These are phyloP conservation scores for Craseonycteris thonglongyai DNA, from an alignment of 2,113 vertebrate species.

Conservation along the genomic window DNA sequence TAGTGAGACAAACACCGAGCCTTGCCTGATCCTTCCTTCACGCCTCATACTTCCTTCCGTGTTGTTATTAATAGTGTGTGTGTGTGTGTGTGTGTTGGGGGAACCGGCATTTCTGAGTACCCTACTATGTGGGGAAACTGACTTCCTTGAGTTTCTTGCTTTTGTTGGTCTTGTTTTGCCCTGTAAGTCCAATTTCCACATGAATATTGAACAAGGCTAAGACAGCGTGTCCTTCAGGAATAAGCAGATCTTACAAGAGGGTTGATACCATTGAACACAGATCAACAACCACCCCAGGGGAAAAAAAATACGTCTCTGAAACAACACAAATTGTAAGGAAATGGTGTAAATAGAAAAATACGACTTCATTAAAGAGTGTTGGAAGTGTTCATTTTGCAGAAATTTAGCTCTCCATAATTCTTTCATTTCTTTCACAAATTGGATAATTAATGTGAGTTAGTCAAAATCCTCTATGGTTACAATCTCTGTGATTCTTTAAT, in stretches of 20 bases:
- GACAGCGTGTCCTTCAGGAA: not conserved
- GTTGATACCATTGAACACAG: not conserved
- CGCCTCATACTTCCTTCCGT: not conserved
- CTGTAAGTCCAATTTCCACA: not conserved
- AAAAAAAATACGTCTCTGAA: not conserved
- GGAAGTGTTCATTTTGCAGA: slow-evolving; percentile 61
- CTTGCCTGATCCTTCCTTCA: not conserved
- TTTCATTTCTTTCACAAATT: slow-evolving; percentile 74
- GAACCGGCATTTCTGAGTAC: not conserved
- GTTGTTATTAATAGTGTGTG: too few relatives aligned
- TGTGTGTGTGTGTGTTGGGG: not conserved
- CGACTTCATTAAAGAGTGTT: slow-evolving; percentile 52
- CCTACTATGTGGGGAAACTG: not conserved
- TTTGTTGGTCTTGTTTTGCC: slow-evolving; percentile 9
- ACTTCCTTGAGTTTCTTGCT: not conserved
- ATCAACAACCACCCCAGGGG: not conserved
- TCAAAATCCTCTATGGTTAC: slow-evolving; percentile 71
- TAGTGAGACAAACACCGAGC: not conserved
- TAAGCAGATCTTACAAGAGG: not conserved
- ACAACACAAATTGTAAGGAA: not conserved
- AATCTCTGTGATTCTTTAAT: slow-evolving; percentile 75
- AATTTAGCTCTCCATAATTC: slow-evolving; percentile 66
- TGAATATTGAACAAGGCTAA: not conserved
- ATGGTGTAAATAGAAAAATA: slow-evolving; percentile 42
- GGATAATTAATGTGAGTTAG: slow-evolving; percentile 75